Conservation (phyloP, 2,113 vertebrate genomes). For the Taurulus bubalis region DNA sequence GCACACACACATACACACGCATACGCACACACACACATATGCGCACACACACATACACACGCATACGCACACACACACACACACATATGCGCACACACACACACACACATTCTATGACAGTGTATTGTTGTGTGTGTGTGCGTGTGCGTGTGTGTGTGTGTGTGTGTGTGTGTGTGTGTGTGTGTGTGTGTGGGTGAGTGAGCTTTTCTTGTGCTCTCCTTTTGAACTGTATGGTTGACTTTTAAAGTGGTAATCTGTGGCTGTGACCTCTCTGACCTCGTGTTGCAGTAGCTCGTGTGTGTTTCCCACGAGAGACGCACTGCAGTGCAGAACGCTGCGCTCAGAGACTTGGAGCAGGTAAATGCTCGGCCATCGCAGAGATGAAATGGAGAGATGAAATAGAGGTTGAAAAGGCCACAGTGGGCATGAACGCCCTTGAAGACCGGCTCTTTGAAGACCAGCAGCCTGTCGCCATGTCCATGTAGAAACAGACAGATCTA, state of each 20-base stretch:
- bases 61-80: no score
- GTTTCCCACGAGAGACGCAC: neutral
- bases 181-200: neutral
- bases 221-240: neutral
- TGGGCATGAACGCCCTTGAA: conserved; percentile 21
- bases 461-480: no score
- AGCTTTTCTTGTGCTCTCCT: neutral
- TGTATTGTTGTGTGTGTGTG: neutral
- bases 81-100: no score
- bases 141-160: neutral
- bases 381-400: conserved; percentile 1
- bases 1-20: no score
- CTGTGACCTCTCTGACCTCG: conserved; percentile 9
- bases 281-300: conserved; percentile 1
- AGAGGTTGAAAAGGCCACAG: conserved; percentile 18
- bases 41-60: no score
- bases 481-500: neutral
- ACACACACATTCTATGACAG: neutral
- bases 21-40: no score
- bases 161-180: no score
- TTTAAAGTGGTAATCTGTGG: neutral
- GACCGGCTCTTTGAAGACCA: conserved; percentile 3
- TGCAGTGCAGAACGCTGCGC: neutral
- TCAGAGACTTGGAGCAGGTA: neutral
- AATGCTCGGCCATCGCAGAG: neutral